Base-by-base conservation (phyloP, 2,888 invertebrate genomes). In the Strigamia crassipes region DNA sequence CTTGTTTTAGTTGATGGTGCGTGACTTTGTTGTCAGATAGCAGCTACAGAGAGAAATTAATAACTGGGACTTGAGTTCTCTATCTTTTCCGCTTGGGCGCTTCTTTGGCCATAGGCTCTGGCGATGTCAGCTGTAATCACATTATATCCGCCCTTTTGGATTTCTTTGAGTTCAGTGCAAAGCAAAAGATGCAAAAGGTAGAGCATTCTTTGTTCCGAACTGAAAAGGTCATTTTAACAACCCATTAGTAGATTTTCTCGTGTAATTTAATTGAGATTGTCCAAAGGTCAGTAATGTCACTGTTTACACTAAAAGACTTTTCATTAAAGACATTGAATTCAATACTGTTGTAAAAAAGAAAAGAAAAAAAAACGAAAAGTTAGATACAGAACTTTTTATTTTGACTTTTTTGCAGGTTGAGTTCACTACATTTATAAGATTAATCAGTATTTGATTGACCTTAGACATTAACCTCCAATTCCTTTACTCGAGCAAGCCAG, bases 51-150 rank as follows among this genome's bases (percentile, higher is more conserved):
- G 15, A 66, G 27, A 66, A 66, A 66, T 66, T 66, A 66, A 66
- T 66, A 66, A 66, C 66, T 66, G 66, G 6, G 66, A 27, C 66
- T 66, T 66, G 66, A 66, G 66, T 66, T 66, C 66, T 66, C 66
- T 66, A 66, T 66, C 66, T 66, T 66, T 66, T 66, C 66, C 66
- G 66, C 66, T 66, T 66, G 66, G 27, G 66, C 23, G 66, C 66
- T 13, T 66, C 66, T 66, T 27, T 66, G 23, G 66, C 66, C 66
- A 23, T 66, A 66, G 66, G 66, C 66, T 66, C 27, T 66, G 66
- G 66, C 66, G 66, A 66, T 66, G 66, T 66, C 66, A 66, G 66
- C 66, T 66, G 66, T 66, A 66, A 66, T 66, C 66, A 66, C 66
- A 66, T 66, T 66, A 66, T 31, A 66, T 66, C 31, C 66, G 66